Evolutionary conservation across 2,113 vertebrate genomes (phyloP).

Genomic region (Leucopsar rothschildi): DNA sequence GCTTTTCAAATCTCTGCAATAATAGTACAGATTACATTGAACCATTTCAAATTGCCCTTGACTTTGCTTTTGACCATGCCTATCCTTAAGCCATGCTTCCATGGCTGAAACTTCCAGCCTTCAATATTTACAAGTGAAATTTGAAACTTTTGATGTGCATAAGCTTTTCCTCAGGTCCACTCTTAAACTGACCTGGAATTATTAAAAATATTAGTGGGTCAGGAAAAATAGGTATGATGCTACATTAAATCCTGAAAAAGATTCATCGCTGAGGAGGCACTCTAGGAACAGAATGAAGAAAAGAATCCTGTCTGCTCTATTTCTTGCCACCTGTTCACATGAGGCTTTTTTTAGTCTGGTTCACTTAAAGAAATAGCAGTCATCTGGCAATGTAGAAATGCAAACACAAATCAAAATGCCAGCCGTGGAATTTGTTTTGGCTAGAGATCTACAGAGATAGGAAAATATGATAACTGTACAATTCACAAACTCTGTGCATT

Average conservation of each 20-base stretch:
- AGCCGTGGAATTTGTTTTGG: background rate
- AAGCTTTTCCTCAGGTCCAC: background rate
- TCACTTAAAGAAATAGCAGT: background rate
- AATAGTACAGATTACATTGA: background rate
- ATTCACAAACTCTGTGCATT: background rate
- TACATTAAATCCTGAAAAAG: background rate
- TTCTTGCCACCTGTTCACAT: background rate
- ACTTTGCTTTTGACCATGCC: background rate
- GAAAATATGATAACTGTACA: background rate
- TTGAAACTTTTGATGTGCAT: background rate
- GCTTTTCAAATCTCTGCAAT: background rate
- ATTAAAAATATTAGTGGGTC: background rate
- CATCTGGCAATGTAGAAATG: background rate
- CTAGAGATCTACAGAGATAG: background rate
- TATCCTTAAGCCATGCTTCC: background rate
- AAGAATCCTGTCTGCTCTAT: background rate
- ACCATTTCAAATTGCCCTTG: background rate
- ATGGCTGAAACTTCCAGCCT: background rate
- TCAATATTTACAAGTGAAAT: background rate
- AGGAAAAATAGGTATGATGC: background rate
- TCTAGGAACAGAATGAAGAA: background rate
- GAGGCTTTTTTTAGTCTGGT: background rate
- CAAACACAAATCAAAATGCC: constrained; percentile 23
- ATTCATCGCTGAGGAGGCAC: background rate
- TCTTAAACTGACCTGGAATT: background rate